phyloP scores from a whole-genome alignment of 2,113 vertebrate species.

The Oryctolagus cuniculus region mOryCun1.1 NC_091438.1:6076501-6077000 shows the following conservation, averaged over 20 bases:
- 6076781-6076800: neutral
- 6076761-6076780: neutral
- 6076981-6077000: fast-evolving
- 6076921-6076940: neutral
- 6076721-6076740: neutral
- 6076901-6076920: neutral
- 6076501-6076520: neutral
- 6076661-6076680: neutral
- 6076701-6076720: neutral
- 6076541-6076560: neutral
- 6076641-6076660: neutral
- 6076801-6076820: neutral
- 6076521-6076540: neutral
- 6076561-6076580: neutral
- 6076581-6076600: neutral
- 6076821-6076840: neutral
- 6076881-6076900: neutral
- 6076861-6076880: neutral
- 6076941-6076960: neutral
- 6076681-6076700: neutral
- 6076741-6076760: neutral
- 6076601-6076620: neutral
- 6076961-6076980: neutral
- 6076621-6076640: neutral
- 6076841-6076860: neutral